A percentile compares a stretch with the other conserved stretches of the same genome.
These are phyloP conservation scores for Leptinotarsa peninsularis DNA, from an alignment of 2,888 invertebrate genomes.

Conservation along the genomic window DNA sequence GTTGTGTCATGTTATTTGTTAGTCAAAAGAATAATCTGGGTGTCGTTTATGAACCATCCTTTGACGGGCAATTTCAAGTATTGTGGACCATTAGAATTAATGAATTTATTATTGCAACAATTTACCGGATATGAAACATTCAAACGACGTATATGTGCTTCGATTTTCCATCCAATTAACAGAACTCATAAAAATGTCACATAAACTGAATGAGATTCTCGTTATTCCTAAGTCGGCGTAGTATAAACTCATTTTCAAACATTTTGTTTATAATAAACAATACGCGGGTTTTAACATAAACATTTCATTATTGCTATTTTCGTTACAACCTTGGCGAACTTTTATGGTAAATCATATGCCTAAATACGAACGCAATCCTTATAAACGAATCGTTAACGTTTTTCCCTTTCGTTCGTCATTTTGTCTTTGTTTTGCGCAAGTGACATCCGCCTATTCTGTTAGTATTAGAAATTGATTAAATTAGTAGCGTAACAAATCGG, in stretches of 20 bases:
- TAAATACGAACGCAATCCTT: slow-evolving; percentile 42
- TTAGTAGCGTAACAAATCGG: background rate
- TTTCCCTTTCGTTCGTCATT: slow-evolving; percentile 34
- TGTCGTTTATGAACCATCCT: no score
- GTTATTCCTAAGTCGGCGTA: background rate
- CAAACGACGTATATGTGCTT: background rate
- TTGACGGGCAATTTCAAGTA: no score
- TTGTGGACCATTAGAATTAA: background rate
- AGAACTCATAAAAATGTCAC: slow-evolving; percentile 32
- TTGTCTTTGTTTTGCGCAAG: slow-evolving; percentile 28
- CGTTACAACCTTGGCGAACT: slow-evolving; percentile 42
- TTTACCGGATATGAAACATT: slow-evolving; percentile 11
- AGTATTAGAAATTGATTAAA: background rate
- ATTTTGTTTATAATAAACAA: slow-evolving; percentile 46
- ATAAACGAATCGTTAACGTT: slow-evolving; percentile 39
- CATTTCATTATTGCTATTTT: slow-evolving; percentile 45
- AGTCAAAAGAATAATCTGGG: no score
- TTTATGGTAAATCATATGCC: slow-evolving; percentile 44
- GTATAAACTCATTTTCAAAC: slow-evolving; percentile 25
- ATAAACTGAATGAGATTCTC: slow-evolving; percentile 29
- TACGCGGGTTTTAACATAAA: slow-evolving; percentile 42
- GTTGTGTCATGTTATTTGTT: no score
- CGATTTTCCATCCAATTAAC: slow-evolving; percentile 24
- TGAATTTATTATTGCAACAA: background rate
- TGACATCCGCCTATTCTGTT: slow-evolving; percentile 24